phyloP scores from a whole-genome alignment of 1,140 invertebrate genomes.

The Hydropsyche tenuis region DNA sequence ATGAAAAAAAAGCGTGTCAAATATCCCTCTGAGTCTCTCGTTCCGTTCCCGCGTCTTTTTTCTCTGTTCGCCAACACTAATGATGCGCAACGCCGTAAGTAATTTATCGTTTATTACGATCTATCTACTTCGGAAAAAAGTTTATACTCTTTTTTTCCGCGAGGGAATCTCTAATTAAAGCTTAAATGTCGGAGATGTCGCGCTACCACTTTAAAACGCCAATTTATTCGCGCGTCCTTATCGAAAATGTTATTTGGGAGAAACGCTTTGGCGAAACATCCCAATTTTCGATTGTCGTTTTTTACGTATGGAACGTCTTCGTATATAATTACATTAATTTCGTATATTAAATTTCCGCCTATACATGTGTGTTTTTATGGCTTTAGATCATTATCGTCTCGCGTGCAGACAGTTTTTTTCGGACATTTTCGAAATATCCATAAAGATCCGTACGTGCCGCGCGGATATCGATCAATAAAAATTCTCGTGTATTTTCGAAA shows the following conservation, averaged over 20 bases:
- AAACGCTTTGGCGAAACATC: too few species aligned
- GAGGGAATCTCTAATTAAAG: neutral
- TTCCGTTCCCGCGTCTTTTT: constrained; percentile 7
- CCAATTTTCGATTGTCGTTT: too few species aligned
- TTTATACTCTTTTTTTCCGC: neutral
- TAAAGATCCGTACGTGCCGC: neutral
- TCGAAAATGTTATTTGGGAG: too few species aligned
- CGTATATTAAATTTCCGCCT: too few species aligned
- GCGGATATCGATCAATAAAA: constrained; percentile 1
- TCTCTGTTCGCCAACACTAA: neutral
- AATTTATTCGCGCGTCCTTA: too few species aligned
- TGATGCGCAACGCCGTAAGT: neutral
- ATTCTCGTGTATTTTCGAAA: too few species aligned
- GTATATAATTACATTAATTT: too few species aligned
- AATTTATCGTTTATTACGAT: constrained; percentile 15
- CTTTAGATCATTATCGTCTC: constrained; percentile 14
- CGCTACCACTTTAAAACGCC: neutral
- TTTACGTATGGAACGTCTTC: too few species aligned
- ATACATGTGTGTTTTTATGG: neutral
- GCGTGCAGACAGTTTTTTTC: constrained; percentile 7
- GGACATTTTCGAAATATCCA: constrained; percentile 12
- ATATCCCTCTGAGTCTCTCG: constrained; percentile 34
- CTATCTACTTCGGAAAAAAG: neutral
- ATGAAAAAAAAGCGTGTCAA: constrained; percentile 34
- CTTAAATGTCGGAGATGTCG: neutral